Conservation (phyloP, 2,797 vertebrate genomes). For the Chrysocyon brachyurus region DNA sequence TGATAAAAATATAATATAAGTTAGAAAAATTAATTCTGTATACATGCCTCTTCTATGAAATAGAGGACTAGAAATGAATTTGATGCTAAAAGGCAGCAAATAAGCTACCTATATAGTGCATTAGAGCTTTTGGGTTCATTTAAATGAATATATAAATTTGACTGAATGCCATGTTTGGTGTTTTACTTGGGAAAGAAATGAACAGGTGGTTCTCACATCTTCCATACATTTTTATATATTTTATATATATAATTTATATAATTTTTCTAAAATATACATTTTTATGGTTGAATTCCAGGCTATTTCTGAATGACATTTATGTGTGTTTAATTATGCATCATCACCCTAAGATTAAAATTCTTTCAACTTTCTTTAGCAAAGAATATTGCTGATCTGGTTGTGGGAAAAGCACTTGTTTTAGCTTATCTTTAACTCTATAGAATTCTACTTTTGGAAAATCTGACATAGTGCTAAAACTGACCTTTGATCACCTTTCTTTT, state of each 20-base stretch:
- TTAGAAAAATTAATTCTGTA: neutral
- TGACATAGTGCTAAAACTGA: slow-evolving; percentile 1
- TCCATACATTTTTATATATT: slow-evolving; percentile 9
- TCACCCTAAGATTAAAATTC: slow-evolving; percentile 59
- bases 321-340: slow-evolving; percentile 60
- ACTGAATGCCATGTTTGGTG: slow-evolving; percentile 2
- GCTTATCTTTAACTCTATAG: neutral
- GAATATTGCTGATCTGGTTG: slow-evolving; percentile 35
- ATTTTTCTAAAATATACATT: slow-evolving; percentile 69
- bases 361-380: slow-evolving; percentile 67
- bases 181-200: slow-evolving; percentile 54
- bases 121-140: neutral
- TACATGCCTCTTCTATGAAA: neutral
- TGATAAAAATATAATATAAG: neutral
- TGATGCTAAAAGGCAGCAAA: neutral
- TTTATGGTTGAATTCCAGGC: slow-evolving; percentile 53
- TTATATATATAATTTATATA: neutral
- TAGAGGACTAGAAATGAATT: neutral
- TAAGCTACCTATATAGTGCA: neutral
- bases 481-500: neutral
- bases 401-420: slow-evolving; percentile 40
- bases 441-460: slow-evolving; percentile 42
- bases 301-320: slow-evolving; percentile 72
- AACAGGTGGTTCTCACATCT: slow-evolving; percentile 49
- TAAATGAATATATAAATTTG: slow-evolving; percentile 32